Evolutionary conservation across 2,888 invertebrate species (phyloP).

Genomic region (Agonopterix heracliana): DNA sequence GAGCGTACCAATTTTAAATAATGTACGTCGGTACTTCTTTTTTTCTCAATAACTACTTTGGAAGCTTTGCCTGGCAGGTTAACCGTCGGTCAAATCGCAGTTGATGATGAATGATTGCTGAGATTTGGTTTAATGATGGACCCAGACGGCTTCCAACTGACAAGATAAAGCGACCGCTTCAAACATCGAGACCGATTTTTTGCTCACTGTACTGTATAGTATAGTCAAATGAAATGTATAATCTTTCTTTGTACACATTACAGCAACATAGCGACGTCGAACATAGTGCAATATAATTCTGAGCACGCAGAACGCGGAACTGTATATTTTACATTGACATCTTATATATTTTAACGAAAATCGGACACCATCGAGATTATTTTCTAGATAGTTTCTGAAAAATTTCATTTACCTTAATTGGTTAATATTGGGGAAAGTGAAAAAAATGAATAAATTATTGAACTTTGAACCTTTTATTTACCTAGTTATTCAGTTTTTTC

Average conservation of each 20-base stretch:
- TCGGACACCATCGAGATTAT: no score
- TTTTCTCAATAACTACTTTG: slow-evolving; percentile 45
- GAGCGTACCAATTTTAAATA: slow-evolving; percentile 31
- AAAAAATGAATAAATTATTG: no score
- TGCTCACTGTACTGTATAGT: slow-evolving; percentile 17
- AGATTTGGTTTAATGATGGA: slow-evolving; percentile 67
- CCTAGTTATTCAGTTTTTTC: no score
- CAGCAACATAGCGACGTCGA: no score
- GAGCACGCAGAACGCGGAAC: no score
- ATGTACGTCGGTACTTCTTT: slow-evolving; percentile 15
- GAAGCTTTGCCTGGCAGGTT: slow-evolving; percentile 52
- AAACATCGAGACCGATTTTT: slow-evolving; percentile 28
- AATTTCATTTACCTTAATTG: no score
- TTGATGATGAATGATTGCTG: slow-evolving; percentile 73
- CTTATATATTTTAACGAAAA: no score
- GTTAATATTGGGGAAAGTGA: no score
- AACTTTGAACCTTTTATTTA: no score
- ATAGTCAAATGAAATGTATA: slow-evolving; percentile 50
- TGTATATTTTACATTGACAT: no score
- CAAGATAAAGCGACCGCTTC: slow-evolving; percentile 42
- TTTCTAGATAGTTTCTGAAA: no score
- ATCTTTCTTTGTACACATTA: slow-evolving; percentile 35
- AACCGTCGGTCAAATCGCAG: slow-evolving; percentile 59
- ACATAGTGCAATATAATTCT: no score
- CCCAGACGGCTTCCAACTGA: slow-evolving; percentile 50